A percentile compares a stretch with the other conserved stretches of the same genome.
Conservation (phyloP, 2,888 invertebrate genomes). For the Eubasilissa splendida region DNA sequence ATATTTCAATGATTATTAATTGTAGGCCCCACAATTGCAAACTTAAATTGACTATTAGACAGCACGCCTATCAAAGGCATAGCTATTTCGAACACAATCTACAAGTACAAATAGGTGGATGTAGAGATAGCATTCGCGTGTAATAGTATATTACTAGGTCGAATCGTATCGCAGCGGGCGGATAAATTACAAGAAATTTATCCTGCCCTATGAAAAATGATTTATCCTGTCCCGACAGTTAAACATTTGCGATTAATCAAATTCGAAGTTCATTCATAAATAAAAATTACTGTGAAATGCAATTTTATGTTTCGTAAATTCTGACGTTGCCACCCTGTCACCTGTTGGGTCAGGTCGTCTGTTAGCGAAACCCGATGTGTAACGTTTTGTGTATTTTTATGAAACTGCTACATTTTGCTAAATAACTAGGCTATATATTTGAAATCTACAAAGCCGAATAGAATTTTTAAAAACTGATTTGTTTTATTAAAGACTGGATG, state of each 20-base stretch:
- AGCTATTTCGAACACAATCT: slow-evolving; percentile 39
- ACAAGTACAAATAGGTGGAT: slow-evolving; percentile 13
- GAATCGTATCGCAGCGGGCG: not conserved
- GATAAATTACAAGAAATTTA: too few relatives aligned
- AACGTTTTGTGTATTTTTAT: not conserved
- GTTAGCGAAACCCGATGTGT: slow-evolving; percentile 8
- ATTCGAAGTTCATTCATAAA: not conserved
- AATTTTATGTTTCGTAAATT: slow-evolving; percentile 7
- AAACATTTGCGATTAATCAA: too few relatives aligned
- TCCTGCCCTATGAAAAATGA: too few relatives aligned
- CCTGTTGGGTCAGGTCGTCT: slow-evolving; percentile 14
- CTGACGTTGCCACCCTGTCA: slow-evolving; percentile 28
- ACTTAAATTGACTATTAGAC: slow-evolving; percentile 28
- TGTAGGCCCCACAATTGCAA: not conserved
- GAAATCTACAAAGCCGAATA: too few relatives aligned
- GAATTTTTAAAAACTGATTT: too few relatives aligned
- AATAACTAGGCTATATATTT: too few relatives aligned
- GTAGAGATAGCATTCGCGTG: slow-evolving; percentile 34
- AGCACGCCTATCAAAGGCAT: slow-evolving; percentile 32
- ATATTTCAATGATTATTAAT: slow-evolving; percentile 25
- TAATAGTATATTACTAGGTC: slow-evolving; percentile 16
- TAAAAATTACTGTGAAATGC: not conserved
- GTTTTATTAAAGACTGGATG: too few relatives aligned
- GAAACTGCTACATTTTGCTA: too few relatives aligned
- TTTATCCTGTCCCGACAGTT: too few relatives aligned